Evolutionary conservation across 2,113 vertebrate genomes (phyloP).

Genomic region (Sakesphorus luctuosus): DNA sequence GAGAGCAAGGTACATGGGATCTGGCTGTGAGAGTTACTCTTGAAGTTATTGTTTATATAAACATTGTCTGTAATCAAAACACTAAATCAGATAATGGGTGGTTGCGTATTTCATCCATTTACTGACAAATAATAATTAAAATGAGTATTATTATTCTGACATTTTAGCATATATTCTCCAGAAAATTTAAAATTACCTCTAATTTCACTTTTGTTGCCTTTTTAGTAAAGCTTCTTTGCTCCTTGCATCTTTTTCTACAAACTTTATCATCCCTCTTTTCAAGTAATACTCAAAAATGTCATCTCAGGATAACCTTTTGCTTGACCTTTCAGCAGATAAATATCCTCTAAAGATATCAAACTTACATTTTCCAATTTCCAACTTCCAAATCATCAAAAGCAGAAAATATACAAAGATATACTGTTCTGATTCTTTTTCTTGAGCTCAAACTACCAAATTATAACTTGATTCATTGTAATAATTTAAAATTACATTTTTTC

Average conservation of each 20-base stretch:
- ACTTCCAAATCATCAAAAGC: not conserved
- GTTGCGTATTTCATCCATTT: not conserved
- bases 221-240: not conserved
- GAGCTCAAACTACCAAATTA: conserved; percentile 24
- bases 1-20: conserved; percentile 14
- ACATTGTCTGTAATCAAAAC: not conserved
- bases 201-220: not conserved
- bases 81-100: not conserved
- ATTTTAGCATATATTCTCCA: not conserved
- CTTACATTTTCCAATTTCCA: conserved; percentile 27
- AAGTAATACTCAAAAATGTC: conserved; percentile 56
- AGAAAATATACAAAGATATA: conserved; percentile 1
- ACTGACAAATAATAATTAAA: not conserved
- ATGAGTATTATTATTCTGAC: not conserved
- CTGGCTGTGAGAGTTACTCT: not conserved
- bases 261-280: conserved; percentile 1
- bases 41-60: not conserved
- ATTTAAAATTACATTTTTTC: conserved; percentile 5
- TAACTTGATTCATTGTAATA: conserved; percentile 33
- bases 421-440: not conserved
- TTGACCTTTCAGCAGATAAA: conserved; percentile 49
- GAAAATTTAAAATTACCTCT: not conserved
- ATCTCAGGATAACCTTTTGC: conserved; percentile 41
- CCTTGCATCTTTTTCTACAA: conserved; percentile 16
- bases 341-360: conserved; percentile 30